Evolutionary conservation across 1,140 invertebrate species (phyloP).

Genomic region (Ceratina japonica): DNA sequence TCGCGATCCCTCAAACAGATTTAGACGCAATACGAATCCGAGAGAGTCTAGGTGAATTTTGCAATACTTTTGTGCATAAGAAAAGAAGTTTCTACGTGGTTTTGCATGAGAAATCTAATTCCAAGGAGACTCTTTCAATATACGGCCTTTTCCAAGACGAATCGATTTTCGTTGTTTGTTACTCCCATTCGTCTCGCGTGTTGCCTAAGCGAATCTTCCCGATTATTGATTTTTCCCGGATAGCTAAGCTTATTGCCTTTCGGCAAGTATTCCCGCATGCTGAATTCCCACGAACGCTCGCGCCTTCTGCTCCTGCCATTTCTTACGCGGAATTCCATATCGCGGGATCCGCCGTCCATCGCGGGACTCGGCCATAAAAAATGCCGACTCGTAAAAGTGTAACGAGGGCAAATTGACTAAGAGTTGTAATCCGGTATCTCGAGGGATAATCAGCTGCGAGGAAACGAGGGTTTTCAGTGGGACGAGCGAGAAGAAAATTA

Average conservation of each 20-base stretch:
- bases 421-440: not conserved
- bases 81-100: not conserved
- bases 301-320: not conserved
- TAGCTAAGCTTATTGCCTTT: slow-evolving; percentile 5
- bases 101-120: no score
- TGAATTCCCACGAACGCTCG: slow-evolving; percentile 6
- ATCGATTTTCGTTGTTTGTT: slow-evolving; percentile 24
- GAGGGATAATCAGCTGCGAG: not conserved
- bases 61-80: not conserved
- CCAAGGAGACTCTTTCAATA: no score
- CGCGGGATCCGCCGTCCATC: no score
- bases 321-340: not conserved
- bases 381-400: no score
- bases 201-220: slow-evolving; percentile 18
- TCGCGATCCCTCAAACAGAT: no score
- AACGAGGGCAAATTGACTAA: not conserved
- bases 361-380: no score
- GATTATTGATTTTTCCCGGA: slow-evolving; percentile 21
- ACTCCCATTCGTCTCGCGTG: slow-evolving; percentile 2
- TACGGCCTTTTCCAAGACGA: not conserved
- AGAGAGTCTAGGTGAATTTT: no score
- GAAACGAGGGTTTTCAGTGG: not conserved
- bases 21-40: no score
- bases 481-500: not conserved
- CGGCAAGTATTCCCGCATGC: not conserved